Base-by-base conservation (phyloP, 1,140 invertebrate genomes). In the Nylanderia fulva region DNA sequence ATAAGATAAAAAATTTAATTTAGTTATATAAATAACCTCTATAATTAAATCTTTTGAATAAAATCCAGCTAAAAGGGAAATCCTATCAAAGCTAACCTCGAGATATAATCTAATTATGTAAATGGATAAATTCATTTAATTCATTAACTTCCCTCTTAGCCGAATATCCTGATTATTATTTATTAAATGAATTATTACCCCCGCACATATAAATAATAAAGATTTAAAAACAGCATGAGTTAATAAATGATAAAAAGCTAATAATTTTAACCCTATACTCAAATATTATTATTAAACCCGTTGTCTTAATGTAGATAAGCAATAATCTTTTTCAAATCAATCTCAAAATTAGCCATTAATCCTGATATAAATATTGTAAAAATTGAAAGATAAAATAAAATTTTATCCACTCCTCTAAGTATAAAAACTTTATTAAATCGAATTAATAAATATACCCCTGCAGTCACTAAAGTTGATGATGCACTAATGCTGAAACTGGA, bases 401-500 rank as follows among this genome's bases (percentile, higher is more conserved):
- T 56, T 92, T 90, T 27, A 3, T 66, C 79, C 72, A 82, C 54
- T 42, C 2, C 7, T 6, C n/a, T 45, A 0, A 24, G 52, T 63
- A 80, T 89, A 63, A 85, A 86, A n/a, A n/a, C n/a, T 72, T 18
- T 54, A 95, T 95, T 94, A 95, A 96, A 96, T 9, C 95, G 96
- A 96, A 97, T 96, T 93, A 97, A 91, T 93, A 97, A 95, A 96
- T 96, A 97, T 85, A 97, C 95, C 0, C 96, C 96, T 0, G 96
- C 96, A 45, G 96, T 97, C 0, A 97, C 96, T 91, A 97, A 95
- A 85, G 96, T 97, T 39, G 96, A 97, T 86, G 96, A 96, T 97
- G 96, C 93, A 97, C 96, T 94, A 97, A 96, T 66, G 96, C 95
- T 64, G 96, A 97, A 86, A 97, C 95, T 58, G 96, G 96, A 18